Conservation (phyloP, 2,113 vertebrate genomes). For the Brachionichthys hirsutus region DNA sequence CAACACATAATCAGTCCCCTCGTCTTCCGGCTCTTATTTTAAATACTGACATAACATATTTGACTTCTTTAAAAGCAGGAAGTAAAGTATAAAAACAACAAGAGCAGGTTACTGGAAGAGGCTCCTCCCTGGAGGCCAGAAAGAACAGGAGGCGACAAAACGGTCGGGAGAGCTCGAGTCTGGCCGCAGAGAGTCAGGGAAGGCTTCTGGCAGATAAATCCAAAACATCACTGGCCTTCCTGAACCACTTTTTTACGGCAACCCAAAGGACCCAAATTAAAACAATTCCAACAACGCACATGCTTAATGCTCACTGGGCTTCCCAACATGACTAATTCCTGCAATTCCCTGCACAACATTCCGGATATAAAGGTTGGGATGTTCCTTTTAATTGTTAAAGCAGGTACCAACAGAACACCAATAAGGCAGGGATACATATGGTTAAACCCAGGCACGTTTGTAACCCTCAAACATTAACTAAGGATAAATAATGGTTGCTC, state of each 20-base stretch:
- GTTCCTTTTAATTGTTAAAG: slow-evolving; percentile 10
- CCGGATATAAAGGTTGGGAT: slow-evolving; percentile 12
- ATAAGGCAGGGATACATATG: slow-evolving; percentile 12
- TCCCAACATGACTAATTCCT: slow-evolving; percentile 24
- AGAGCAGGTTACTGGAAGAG: slow-evolving; percentile 62
- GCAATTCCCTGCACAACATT: slow-evolving; percentile 13
- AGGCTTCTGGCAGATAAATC: slow-evolving; percentile 18
- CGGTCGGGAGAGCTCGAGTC: slow-evolving; percentile 18
- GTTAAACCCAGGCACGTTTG: slow-evolving; percentile 11
- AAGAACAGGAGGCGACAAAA: slow-evolving; percentile 45
- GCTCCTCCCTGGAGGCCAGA: slow-evolving; percentile 53
- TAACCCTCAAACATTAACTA: slow-evolving; percentile 14
- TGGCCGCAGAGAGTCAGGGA: slow-evolving; percentile 26
- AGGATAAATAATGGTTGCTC: slow-evolving; percentile 7
- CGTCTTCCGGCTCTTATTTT: slow-evolving; percentile 67
- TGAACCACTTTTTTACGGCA: background rate
- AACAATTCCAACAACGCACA: background rate
- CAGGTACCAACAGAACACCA: slow-evolving; percentile 14
- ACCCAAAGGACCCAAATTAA: background rate
- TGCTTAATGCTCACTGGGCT: slow-evolving; percentile 5
- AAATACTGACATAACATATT: slow-evolving; percentile 79
- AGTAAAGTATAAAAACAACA: slow-evolving; percentile 59
- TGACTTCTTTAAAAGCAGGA: slow-evolving; percentile 52
- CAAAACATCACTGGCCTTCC: slow-evolving; percentile 10
- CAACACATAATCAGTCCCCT: slow-evolving; percentile 52